Evolutionary conservation across 2,113 vertebrate genomes (phyloP).

Genomic region (Pseudorectes ferrugineus): DNA sequence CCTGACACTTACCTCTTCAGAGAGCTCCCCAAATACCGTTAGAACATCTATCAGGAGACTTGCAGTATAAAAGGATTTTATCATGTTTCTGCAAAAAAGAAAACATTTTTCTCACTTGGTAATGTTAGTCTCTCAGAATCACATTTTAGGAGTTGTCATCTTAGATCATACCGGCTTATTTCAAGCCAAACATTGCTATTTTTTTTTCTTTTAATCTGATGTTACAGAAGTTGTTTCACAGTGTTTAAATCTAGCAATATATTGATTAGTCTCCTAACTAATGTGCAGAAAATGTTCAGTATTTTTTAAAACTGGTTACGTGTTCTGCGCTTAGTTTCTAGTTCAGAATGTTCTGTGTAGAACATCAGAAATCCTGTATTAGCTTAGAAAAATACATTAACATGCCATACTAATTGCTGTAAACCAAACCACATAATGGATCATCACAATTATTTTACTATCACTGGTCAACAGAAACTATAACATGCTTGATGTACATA

Average conservation of each 20-base stretch:
- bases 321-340: neutral
- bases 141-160: neutral
- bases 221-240: neutral
- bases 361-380: neutral
- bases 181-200: neutral
- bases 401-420: neutral
- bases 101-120: neutral
- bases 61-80: conserved; percentile 97
- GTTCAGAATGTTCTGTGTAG: neutral
- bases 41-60: conserved; percentile 93
- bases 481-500: neutral
- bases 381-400: neutral
- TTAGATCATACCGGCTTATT: neutral
- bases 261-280: neutral
- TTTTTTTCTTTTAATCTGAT: neutral
- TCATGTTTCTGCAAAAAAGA: conserved; percentile 88
- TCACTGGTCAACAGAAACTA: neutral
- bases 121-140: neutral
- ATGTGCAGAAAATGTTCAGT: neutral
- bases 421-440: neutral
- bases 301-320: neutral
- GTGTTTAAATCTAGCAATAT: neutral
- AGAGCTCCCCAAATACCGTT: conserved; percentile 92
- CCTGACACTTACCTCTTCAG: conserved; percentile 87
- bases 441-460: neutral